Evolutionary conservation across 2,888 invertebrate genomes (phyloP).

Genomic region (Aleiodes testaceus): DNA sequence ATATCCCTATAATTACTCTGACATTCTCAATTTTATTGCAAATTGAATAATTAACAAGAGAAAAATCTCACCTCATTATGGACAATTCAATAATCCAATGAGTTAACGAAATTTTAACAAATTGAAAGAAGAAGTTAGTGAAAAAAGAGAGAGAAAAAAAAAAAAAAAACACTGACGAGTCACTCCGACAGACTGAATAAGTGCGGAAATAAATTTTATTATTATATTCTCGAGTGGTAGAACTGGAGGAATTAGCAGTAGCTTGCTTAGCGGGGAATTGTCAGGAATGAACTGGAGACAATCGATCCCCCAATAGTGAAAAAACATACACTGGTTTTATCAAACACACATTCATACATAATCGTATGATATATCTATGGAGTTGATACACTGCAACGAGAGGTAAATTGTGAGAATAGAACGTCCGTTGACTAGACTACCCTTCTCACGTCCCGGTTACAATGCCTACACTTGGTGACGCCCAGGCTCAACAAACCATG

Average conservation of each 20-base stretch:
- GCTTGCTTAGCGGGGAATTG: constrained; percentile 17
- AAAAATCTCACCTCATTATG: too few species aligned
- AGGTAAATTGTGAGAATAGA: neutral
- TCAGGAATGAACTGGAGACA: constrained; percentile 24
- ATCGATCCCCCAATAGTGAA: constrained; percentile 2
- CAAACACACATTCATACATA: constrained; percentile 7
- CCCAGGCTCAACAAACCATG: too few species aligned
- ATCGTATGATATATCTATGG: neutral
- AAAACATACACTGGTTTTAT: constrained; percentile 26
- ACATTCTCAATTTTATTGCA: neutral
- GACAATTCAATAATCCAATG: too few species aligned
- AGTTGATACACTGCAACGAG: too few species aligned
- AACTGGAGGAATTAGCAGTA: constrained; percentile 23
- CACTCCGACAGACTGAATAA: constrained; percentile 7
- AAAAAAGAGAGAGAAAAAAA: too few species aligned
- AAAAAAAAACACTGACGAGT: neutral
- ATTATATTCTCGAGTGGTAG: neutral
- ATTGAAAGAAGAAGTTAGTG: neutral
- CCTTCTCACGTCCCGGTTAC: too few species aligned
- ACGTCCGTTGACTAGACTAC: too few species aligned
- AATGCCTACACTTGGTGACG: too few species aligned
- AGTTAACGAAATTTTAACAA: neutral
- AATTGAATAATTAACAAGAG: too few species aligned
- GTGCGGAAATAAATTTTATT: neutral
- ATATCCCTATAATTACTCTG: neutral